These are phyloP conservation scores for Vireo altiloquus DNA, from an alignment of 2,113 vertebrate genomes.

Conservation along the genomic window DNA sequence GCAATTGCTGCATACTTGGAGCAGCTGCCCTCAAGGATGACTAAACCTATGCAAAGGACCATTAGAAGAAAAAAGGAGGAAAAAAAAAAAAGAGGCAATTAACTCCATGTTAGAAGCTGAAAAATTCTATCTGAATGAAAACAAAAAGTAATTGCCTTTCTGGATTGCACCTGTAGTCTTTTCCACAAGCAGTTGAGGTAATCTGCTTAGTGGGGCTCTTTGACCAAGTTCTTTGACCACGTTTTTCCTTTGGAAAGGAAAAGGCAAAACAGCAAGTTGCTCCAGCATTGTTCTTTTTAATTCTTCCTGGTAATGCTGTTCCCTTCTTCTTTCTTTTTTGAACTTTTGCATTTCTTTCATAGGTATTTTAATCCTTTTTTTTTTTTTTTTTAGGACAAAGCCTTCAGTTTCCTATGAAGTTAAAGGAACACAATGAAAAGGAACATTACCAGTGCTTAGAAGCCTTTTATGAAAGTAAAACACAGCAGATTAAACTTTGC, in stretches of 20 bases:
- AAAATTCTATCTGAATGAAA: not conserved
- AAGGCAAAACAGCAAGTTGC: not conserved
- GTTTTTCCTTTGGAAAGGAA: not conserved
- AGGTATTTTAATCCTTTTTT: not conserved
- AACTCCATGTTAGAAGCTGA: not conserved
- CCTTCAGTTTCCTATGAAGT: not conserved
- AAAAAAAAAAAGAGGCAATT: not conserved
- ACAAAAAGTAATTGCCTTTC: not conserved
- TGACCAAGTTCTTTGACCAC: not conserved
- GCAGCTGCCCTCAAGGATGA: conserved; percentile 10
- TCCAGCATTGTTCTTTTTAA: not conserved
- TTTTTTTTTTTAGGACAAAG: not conserved
- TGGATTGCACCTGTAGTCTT: not conserved
- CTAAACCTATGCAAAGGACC: not conserved
- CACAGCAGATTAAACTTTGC: conserved; percentile 40
- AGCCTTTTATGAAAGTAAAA: conserved; percentile 12
- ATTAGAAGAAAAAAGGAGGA: not conserved
- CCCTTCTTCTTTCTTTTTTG: not conserved
- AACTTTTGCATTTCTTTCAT: not conserved
- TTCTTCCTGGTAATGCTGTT: not conserved
- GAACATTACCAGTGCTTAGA: not conserved
- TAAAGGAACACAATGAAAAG: not conserved
- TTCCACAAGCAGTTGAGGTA: not conserved
- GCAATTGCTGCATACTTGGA: conserved; percentile 6
- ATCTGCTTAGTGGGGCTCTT: not conserved